Evolutionary conservation across 1,140 invertebrate species (phyloP).

Genomic region (Geopemphigus sp.): DNA sequence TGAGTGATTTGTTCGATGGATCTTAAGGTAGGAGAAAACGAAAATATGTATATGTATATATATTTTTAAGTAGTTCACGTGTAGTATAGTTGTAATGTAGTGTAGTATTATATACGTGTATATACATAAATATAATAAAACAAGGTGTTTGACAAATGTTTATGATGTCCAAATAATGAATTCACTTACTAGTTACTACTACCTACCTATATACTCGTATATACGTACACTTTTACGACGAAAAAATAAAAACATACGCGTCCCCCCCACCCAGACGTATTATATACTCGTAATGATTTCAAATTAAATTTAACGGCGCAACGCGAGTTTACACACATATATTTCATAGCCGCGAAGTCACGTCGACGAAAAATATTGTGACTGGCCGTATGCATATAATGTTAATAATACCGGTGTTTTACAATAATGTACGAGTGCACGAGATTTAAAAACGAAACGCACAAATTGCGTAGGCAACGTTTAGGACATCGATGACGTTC

Average conservation of each 20-base stretch:
- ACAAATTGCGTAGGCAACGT: background rate
- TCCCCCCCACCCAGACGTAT: background rate
- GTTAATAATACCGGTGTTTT: too few species aligned
- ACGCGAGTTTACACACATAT: background rate
- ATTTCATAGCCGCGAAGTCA: constrained; percentile 17
- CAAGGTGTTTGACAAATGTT: constrained; percentile 29
- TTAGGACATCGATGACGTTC: too few species aligned
- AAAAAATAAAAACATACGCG: background rate
- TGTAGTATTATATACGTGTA: background rate
- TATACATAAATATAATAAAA: constrained; percentile 1
- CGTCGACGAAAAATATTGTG: constrained; percentile 1
- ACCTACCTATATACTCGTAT: constrained; percentile 1
- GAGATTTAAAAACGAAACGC: background rate
- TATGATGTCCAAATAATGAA: constrained; percentile 32
- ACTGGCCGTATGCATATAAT: background rate
- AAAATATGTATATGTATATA: background rate
- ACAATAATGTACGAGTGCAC: too few species aligned
- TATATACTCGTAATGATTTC: constrained; percentile 17
- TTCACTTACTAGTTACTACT: background rate
- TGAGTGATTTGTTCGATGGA: constrained; percentile 29
- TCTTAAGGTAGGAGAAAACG: constrained; percentile 4
- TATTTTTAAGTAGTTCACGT: background rate
- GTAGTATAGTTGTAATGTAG: too few species aligned
- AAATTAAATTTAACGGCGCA: constrained; percentile 9
- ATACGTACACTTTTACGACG: background rate